A percentile compares a stretch with the other conserved stretches of the same genome.
phyloP scores from a whole-genome alignment of 2,797 vertebrate species.

The Siniperca scherzeri region DNA sequence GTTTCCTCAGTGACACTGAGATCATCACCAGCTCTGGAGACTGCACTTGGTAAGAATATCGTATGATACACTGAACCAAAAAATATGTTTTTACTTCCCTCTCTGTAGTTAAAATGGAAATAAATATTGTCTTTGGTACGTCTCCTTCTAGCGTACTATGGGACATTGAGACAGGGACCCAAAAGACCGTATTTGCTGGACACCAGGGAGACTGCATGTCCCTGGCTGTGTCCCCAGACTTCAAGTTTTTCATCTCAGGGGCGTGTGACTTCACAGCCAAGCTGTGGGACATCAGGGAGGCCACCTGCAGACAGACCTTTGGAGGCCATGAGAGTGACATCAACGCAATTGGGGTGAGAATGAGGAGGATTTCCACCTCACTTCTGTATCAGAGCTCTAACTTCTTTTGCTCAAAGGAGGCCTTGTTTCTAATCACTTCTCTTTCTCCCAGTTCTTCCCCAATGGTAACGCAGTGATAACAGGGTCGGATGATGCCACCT shows the following conservation, averaged over 20 bases:
- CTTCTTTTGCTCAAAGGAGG: neutral
- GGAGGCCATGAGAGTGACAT: slow-evolving; percentile 96
- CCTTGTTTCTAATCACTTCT: neutral
- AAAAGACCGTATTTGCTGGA: slow-evolving; percentile 92
- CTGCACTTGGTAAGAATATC: slow-evolving; percentile 91
- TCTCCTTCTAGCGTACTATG: slow-evolving; percentile 89
- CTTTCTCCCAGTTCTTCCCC: slow-evolving; percentile 93
- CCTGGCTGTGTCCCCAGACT: slow-evolving; percentile 94
- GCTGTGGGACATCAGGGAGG: slow-evolving; percentile 97
- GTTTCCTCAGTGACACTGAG: slow-evolving; percentile 94
- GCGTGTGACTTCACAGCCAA: slow-evolving; percentile 97
- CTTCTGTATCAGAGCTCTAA: neutral
- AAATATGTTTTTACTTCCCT: neutral
- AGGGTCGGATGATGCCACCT: slow-evolving; percentile 95
- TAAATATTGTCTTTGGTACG: neutral
- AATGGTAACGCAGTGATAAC: slow-evolving; percentile 96
- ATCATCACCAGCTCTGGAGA: slow-evolving; percentile 98
- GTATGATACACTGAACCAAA: neutral
- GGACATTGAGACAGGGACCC: slow-evolving; percentile 97
- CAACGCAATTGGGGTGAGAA: slow-evolving; percentile 93
- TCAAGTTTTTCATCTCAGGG: slow-evolving; percentile 95
- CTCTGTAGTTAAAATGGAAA: neutral
- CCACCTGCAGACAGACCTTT: slow-evolving; percentile 94
- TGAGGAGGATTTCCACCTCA: neutral
- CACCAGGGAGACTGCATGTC: slow-evolving; percentile 99